A percentile compares a stretch with the other conserved stretches of the same genome.
Conservation (phyloP, 2,888 invertebrate species). For the Thecophora atra region DNA sequence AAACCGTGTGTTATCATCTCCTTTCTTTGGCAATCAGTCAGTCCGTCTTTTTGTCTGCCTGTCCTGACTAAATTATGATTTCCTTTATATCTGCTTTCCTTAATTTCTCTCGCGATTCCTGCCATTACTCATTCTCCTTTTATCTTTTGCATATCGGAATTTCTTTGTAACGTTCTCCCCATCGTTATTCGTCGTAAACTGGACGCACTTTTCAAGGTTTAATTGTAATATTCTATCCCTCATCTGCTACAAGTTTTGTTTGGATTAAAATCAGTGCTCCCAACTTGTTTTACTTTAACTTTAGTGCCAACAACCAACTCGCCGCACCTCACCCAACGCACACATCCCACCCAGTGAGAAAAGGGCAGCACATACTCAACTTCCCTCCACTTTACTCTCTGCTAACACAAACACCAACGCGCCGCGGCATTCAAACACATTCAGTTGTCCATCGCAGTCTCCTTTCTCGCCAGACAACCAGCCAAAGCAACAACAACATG, state of each 20-base stretch:
- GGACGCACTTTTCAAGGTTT: slow-evolving; percentile 19
- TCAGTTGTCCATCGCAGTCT: neutral
- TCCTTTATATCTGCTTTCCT: too few species aligned
- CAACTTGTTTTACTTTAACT: slow-evolving; percentile 28
- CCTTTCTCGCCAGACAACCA: slow-evolving; percentile 19
- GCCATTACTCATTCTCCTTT: too few species aligned
- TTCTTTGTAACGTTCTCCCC: too few species aligned
- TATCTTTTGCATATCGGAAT: too few species aligned
- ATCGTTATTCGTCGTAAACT: too few species aligned
- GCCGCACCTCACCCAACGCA: slow-evolving; percentile 31
- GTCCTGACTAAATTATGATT: neutral
- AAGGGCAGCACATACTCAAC: slow-evolving; percentile 4
- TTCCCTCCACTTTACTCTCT: neutral
- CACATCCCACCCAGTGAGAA: neutral
- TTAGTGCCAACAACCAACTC: slow-evolving; percentile 13
- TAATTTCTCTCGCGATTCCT: too few species aligned
- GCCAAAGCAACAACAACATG: slow-evolving; percentile 50
- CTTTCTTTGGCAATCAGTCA: neutral
- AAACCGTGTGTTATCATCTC: too few species aligned
- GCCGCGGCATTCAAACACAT: slow-evolving; percentile 1
- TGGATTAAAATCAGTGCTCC: slow-evolving; percentile 34
- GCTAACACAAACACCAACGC: neutral
- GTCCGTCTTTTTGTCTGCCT: slow-evolving; percentile 7
- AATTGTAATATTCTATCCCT: slow-evolving; percentile 22
- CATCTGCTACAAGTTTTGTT: slow-evolving; percentile 24